Conservation (phyloP, 2,113 vertebrate species). For the Plotosus lineatus region DNA sequence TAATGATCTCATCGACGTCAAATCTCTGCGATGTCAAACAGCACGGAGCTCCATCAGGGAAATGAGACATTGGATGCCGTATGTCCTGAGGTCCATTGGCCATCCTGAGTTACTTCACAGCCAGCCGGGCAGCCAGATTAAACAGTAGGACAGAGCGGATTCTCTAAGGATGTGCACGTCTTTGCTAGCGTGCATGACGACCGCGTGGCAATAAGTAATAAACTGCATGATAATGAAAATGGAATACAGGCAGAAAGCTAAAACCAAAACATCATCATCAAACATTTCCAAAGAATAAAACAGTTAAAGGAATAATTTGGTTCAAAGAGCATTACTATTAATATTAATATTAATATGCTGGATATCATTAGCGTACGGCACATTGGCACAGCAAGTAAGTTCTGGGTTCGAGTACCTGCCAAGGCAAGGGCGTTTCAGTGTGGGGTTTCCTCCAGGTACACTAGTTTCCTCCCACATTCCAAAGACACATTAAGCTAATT, state of each 20-base stretch:
- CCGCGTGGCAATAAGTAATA: constrained; percentile 46
- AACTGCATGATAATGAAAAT: constrained; percentile 39
- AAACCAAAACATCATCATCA: neutral
- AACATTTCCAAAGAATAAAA: neutral
- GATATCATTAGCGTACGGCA: too few relatives aligned
- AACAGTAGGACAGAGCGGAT: constrained; percentile 49
- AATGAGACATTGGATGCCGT: constrained; percentile 67
- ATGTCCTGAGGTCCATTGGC: constrained; percentile 70
- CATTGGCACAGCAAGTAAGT: too few relatives aligned
- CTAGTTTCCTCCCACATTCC: too few relatives aligned
- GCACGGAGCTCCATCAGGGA: constrained; percentile 72
- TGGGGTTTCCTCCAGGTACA: too few relatives aligned
- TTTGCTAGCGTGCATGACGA: constrained; percentile 10
- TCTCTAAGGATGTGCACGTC: constrained; percentile 41
- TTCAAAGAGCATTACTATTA: too few relatives aligned
- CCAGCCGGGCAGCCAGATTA: constrained; percentile 62
- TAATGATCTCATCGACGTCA: constrained; percentile 72
- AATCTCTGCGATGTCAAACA: constrained; percentile 64
- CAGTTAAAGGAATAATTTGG: neutral
- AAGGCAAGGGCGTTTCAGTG: too few relatives aligned
- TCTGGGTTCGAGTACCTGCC: too few relatives aligned
- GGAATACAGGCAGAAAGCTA: neutral
- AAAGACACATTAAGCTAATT: too few relatives aligned
- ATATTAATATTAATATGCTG: too few relatives aligned
- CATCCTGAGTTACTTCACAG: constrained; percentile 66